Base-by-base conservation (phyloP, 2,888 invertebrate species). In the Euzophera pinguis region DNA sequence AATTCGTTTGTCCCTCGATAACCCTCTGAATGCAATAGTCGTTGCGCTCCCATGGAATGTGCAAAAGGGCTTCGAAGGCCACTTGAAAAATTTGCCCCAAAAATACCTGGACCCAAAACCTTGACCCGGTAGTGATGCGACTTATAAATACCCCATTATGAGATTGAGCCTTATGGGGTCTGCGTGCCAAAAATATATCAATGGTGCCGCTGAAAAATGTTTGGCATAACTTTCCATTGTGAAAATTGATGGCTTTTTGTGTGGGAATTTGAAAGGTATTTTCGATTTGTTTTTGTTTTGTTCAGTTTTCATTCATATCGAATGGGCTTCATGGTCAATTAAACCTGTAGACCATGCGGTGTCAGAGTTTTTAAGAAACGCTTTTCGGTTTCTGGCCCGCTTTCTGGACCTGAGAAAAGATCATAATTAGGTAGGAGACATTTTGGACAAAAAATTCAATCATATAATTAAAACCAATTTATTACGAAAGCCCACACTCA, bases 31-130 rank as follows among this genome's bases (percentile, higher is more conserved):
- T 51, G 37, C 51, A 51, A 51, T 51, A 51, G 27, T 12, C 51
- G 43, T 51, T 29, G 12, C 37, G 41, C 27, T 22, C 39, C 50
- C 7, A 4, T 10, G 22, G 34, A 43, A 17, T 17, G 35, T 27
- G 43, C 43, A 22, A 42, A 50, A 50, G 35, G 51, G 43, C 43
- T 27, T 34, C 51, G 51, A 43, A 50, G 51, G 51, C 10, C 51
- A 37, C 10, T 35, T 22, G 51, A 42, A 43, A 51, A 43, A 51
- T 51, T 42, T 22, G 35, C 12, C 43, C 48, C 35, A 48, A 47
- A 51, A 47, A 51, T 51, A 54, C 54, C 54, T 51, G 47, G 51
- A 17, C 35, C 42, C 43, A 29, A 47, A 48, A 37, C 54, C 54
- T 55, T 55, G 54, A 55, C 54, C 54, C 32, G 49, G n/a, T 35